Conservation (phyloP, 2,888 invertebrate species). For the Tachina grossa region DNA sequence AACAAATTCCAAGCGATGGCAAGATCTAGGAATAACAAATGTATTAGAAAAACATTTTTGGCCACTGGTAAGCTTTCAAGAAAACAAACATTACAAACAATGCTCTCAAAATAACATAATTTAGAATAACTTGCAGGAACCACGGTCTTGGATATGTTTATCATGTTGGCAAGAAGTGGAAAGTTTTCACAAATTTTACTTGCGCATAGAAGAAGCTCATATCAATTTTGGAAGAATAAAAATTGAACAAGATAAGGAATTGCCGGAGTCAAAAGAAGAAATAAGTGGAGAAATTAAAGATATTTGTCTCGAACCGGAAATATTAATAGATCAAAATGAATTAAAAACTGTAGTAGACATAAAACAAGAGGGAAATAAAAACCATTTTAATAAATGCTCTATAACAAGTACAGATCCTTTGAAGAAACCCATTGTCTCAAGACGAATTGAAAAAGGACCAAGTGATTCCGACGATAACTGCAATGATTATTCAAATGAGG, state of each 20-base stretch:
- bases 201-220: too few species aligned
- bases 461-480: constrained; percentile 30
- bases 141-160: too few species aligned
- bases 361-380: too few species aligned
- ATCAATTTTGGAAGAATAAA: too few species aligned
- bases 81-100: neutral
- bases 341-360: neutral
- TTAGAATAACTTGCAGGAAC: constrained; percentile 36
- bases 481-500: constrained; percentile 65
- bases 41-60: constrained; percentile 64
- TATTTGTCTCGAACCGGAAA: constrained; percentile 28
- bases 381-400: neutral
- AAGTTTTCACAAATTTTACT: too few species aligned
- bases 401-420: constrained; percentile 39
- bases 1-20: constrained; percentile 42
- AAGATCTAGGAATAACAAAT: constrained; percentile 32
- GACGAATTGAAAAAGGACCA: constrained; percentile 63
- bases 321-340: constrained; percentile 30
- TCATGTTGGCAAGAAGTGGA: too few species aligned
- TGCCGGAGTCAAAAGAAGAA: constrained; percentile 26
- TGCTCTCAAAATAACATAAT: neutral
- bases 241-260: too few species aligned
- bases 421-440: constrained; percentile 16
- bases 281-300: constrained; percentile 7
- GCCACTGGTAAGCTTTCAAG: constrained; percentile 46